Evolutionary conservation across 92 coral and sea anemone genomes (phyloP).

Genomic region (Siderastrea radians): DNA sequence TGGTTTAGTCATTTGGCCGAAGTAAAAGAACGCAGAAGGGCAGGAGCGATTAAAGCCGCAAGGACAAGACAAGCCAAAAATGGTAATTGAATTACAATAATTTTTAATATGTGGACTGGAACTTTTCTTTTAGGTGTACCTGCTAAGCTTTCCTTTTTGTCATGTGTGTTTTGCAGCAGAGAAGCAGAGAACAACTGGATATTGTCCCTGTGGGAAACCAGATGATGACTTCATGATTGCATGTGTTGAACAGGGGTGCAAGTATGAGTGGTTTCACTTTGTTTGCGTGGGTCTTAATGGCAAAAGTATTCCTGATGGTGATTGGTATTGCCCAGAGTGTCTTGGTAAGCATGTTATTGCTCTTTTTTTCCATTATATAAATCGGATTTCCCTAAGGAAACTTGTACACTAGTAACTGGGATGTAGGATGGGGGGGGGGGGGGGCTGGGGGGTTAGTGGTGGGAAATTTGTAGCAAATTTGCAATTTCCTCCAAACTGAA

Average conservation of each 20-base stretch:
- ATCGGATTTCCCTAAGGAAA: background rate
- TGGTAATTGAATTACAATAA: too few species aligned
- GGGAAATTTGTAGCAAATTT: conserved; percentile 11
- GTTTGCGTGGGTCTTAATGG: conserved; percentile 38
- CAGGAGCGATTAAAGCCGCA: too few species aligned
- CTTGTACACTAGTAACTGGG: too few species aligned
- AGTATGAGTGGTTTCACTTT: conserved; percentile 32
- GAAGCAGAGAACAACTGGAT: conserved; percentile 44
- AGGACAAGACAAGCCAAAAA: too few species aligned
- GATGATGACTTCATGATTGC: conserved; percentile 50
- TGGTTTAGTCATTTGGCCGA: too few species aligned
- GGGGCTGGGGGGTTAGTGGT: conserved; percentile 18
- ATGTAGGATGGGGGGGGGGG: conserved; percentile 9
- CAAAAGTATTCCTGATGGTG: conserved; percentile 18
- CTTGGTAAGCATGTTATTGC: background rate
- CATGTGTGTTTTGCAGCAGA: conserved; percentile 28
- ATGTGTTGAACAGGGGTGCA: conserved; percentile 16
- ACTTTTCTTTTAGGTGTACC: background rate
- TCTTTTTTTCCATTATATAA: background rate
- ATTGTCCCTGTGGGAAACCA: conserved; percentile 51
- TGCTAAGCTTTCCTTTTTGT: background rate
- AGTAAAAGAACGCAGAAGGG: too few species aligned
- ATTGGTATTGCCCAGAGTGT: background rate
- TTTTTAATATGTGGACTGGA: background rate
- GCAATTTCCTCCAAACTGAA: conserved; percentile 32